Conservation (phyloP, 2,113 vertebrate species). For the Puma concolor region DNA sequence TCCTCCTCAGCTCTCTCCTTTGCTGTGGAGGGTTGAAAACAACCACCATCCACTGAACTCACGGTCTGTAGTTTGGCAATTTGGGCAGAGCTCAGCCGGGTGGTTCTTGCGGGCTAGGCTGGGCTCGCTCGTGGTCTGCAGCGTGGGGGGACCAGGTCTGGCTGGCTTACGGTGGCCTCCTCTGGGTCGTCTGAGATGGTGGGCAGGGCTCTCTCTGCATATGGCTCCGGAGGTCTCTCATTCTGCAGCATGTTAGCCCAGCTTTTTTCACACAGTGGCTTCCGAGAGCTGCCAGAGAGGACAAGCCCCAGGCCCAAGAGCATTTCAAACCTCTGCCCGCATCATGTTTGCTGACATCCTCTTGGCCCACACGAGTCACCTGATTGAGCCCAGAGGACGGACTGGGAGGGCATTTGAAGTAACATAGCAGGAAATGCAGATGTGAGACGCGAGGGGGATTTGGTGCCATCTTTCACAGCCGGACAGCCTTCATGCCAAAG, state of each 20-base stretch:
- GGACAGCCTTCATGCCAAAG: not conserved
- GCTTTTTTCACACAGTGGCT: not conserved
- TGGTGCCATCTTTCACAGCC: not conserved
- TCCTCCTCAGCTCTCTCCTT: not conserved
- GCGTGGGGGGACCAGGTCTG: not conserved
- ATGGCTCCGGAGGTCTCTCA: not conserved
- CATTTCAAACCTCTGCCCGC: not conserved
- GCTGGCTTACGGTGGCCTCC: not conserved
- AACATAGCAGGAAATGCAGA: not conserved
- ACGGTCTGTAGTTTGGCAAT: not conserved
- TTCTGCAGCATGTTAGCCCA: not conserved
- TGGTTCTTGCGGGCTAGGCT: not conserved
- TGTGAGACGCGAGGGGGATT: rapidly evolving
- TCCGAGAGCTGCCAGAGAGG: not conserved
- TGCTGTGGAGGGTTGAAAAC: not conserved
- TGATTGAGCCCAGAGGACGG: not conserved
- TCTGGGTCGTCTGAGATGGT: not conserved
- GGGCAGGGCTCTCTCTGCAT: not conserved
- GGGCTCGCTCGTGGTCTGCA: not conserved
- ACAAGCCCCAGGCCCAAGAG: not conserved
- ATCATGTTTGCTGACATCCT: not conserved
- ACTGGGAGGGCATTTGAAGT: not conserved
- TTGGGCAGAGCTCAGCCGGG: not conserved
- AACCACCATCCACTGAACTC: not conserved
- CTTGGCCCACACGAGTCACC: not conserved